These are phyloP conservation scores for Cephalopholis sonnerati DNA, from an alignment of 2,113 vertebrate species.

Conservation along the genomic window DNA sequence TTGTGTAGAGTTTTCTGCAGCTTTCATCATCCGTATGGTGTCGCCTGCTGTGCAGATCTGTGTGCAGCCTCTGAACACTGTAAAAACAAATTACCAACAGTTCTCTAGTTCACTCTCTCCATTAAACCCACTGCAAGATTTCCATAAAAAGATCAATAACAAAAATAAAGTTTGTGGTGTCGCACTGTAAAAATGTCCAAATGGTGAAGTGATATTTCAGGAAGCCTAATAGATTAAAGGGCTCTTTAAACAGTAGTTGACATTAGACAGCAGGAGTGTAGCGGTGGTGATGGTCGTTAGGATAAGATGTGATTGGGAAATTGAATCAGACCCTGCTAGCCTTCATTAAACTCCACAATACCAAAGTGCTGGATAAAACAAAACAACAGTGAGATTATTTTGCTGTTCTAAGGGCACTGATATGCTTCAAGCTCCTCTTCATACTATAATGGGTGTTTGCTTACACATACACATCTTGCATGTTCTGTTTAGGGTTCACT, in stretches of 20 bases:
- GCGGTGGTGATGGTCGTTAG: not conserved
- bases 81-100: not conserved
- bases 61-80: conserved; percentile 13
- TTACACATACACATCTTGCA: no score
- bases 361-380: not conserved
- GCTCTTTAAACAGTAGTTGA: no score
- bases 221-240: not conserved
- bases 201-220: not conserved
- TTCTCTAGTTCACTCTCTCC: not conserved
- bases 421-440: no score
- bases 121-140: not conserved
- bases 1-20: conserved; percentile 27
- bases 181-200: not conserved
- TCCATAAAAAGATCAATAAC: not conserved
- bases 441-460: no score
- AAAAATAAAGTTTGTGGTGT: not conserved
- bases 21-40: conserved; percentile 15
- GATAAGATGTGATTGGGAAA: not conserved
- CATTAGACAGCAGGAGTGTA: not conserved
- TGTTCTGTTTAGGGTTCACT: no score
- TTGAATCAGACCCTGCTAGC: not conserved
- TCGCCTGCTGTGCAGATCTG: conserved; percentile 15
- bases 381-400: not conserved
- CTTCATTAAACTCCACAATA: not conserved
- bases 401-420: not conserved